Evolutionary conservation across 2,797 vertebrate species (phyloP), one percentile per base, ranked within the genome.

Genomic region (Protonibea diacanthus): DNA sequence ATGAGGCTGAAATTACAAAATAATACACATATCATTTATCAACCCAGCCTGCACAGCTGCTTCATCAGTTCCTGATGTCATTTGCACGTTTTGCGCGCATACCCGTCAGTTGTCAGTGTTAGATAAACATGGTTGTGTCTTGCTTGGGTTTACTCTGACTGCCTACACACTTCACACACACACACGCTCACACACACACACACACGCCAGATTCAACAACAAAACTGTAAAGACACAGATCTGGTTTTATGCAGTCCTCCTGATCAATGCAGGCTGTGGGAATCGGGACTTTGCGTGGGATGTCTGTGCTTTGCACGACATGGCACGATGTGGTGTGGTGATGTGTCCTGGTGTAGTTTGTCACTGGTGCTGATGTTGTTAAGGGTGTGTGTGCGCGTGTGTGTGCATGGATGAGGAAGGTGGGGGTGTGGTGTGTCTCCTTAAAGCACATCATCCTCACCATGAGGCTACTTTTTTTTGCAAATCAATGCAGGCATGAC

Each of bases 331-430:
- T 64, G 62, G 44, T 73, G 56, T 66, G 75, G 56, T 66, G 75
- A 61, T 81, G 60, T 21, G 49, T 70, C 49, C 71, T 47, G 33
- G 20, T 75, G 64, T 71, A 78, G 60, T 79, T 78, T 86, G 63
- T 47, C 56, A 38, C 64, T 56, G 81, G 74, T 82, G 74, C 81
- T 87, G 86, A 88, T 92, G 85, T 86, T 86, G 77, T 51, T 51
- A 47, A 60, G 53, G n/a, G 64, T 33, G 71, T 61, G 74, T 59
- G 76, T 51, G 25, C 25, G 55, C 38, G 42, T 62, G 55, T 55
- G 78, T 38, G 44, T 10, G 61, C 11, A 38, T 49, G 45, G 20
- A 51, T 15, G 47, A 51, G 21, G 71, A 45, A 55, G 47, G 59
- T 6, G 65, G 72, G 70, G 76, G 71, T 75, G 70, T 73, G 65